Percentiles rank a stretch among this genome's conserved stretches.
These are phyloP conservation scores for human (Homo sapiens) DNA, from an alignment of 2,113 vertebrate species.

Conservation along the genomic window DNA sequence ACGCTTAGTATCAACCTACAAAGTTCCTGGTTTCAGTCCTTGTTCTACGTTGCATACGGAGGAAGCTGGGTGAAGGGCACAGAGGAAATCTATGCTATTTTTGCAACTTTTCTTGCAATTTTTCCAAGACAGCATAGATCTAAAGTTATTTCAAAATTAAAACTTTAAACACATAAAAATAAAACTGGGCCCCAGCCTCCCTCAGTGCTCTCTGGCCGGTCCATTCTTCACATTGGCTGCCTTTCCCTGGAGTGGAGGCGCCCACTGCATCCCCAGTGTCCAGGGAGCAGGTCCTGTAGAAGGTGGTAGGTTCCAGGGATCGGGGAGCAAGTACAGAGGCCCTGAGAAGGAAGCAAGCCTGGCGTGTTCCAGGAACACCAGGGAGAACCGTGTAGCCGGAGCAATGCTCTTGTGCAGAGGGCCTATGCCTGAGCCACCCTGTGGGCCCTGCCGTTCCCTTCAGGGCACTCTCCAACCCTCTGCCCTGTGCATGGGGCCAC, in stretches of 20 bases:
- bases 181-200: not conserved
- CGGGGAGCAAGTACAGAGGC: not conserved
- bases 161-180: not conserved
- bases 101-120: not conserved
- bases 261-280: too few relatives aligned
- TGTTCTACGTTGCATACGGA: too few relatives aligned
- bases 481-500: rapidly evolving
- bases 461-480: not conserved
- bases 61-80: not conserved
- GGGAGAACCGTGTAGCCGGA: not conserved
- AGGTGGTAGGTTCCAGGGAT: not conserved
- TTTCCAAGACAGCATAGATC: not conserved
- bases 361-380: not conserved
- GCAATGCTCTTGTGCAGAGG: not conserved
- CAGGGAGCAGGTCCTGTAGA: not conserved
- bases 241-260: not conserved
- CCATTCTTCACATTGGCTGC: not conserved
- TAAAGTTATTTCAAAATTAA: not conserved
- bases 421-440: rapidly evolving
- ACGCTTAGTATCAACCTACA: not conserved
- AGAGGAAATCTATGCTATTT: not conserved
- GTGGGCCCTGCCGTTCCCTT: not conserved
- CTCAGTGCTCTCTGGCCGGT: not conserved
- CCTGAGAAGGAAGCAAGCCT: not conserved
- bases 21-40: not conserved